Evolutionary conservation across 1,140 invertebrate genomes (phyloP).

Genomic region (Leptinotarsa defecta): DNA sequence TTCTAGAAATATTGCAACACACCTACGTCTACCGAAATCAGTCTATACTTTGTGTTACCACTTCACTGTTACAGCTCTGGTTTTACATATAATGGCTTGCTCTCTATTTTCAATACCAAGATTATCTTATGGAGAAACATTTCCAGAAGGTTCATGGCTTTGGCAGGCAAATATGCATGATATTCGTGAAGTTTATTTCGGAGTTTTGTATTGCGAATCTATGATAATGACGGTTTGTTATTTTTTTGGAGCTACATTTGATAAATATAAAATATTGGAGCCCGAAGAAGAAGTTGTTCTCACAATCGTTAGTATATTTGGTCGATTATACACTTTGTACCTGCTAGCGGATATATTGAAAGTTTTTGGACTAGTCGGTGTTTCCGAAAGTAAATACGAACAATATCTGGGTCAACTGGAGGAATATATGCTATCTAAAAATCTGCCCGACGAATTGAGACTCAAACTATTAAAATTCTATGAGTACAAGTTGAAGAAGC

Average conservation of each 20-base stretch:
- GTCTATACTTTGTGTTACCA: slow-evolving; percentile 23
- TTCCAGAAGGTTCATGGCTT: slow-evolving; percentile 24
- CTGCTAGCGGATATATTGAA: slow-evolving; percentile 31
- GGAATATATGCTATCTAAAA: slow-evolving; percentile 35
- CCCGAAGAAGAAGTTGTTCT: slow-evolving; percentile 24
- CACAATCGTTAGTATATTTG: slow-evolving; percentile 21
- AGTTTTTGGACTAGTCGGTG: slow-evolving; percentile 32
- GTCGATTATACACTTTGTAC: slow-evolving; percentile 35
- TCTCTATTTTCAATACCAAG: slow-evolving; percentile 27
- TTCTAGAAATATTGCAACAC: slow-evolving; percentile 7
- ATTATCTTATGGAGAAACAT: slow-evolving; percentile 8
- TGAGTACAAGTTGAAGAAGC: slow-evolving; percentile 33
- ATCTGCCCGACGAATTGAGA: slow-evolving; percentile 27
- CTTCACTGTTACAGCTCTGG: slow-evolving; percentile 11
- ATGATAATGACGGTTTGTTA: slow-evolving; percentile 25
- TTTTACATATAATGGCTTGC: slow-evolving; percentile 25
- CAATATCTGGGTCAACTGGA: slow-evolving; percentile 31
- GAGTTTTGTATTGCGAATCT: slow-evolving; percentile 21
- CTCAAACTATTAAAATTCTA: slow-evolving; percentile 30
- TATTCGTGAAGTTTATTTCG: neutral
- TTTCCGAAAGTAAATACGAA: slow-evolving; percentile 39
- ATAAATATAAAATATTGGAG: neutral
- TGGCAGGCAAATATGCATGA: neutral
- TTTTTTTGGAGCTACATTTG: slow-evolving; percentile 29
- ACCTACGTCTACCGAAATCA: neutral